Evolutionary conservation across 2,888 invertebrate species (phyloP), one percentile per base, ranked within the genome.

Genomic region (Coelinius sp.): DNA sequence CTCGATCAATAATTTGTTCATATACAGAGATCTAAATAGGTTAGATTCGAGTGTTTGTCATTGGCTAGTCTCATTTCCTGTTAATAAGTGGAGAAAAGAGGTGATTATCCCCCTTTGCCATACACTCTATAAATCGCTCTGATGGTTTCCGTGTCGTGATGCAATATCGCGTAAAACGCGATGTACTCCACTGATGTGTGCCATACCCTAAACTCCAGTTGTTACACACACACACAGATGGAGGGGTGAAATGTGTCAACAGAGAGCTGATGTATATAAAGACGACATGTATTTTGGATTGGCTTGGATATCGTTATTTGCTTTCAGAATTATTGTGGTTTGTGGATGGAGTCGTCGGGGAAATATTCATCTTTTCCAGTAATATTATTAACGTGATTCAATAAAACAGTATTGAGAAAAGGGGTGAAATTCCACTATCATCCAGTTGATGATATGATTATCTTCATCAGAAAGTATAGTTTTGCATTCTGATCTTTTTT

Each of bases 231-330:
- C 62, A 35, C 20, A 17, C 17, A 49, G 46, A 44, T 44, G 44
- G 38, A n/a, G 38, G 27, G 25, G 14, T 44, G 20, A 62, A 31
- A 62, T 27, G 31, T 68, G 62, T 22, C n/a, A 20, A 68, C 35
- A 53, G 41, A 27, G n/a, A n/a, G n/a, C 44, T 17, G 14, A 24
- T 63, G 41, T 41, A 24, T 38, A 41, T 63, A 63, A 24, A 63
- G 41, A 64, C 41, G 44, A 2, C 1, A 10, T 46, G 46, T 56
- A 24, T 46, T n/a, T 41, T 24, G 38, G 38, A 31, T 68, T 14
- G 12, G 41, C 67, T 38, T 24, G n/a, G 6, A 24, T 59, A 27
- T 68, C 41, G 25, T 56, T 68, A 68, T 41, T 56, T 68, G 68
- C 53, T 46, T 31, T 46, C n/a, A 20, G 22, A 68, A 68, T 62